phyloP scores from a whole-genome alignment of 2,888 invertebrate genomes.

The Scaptomyza tumidula region DNA sequence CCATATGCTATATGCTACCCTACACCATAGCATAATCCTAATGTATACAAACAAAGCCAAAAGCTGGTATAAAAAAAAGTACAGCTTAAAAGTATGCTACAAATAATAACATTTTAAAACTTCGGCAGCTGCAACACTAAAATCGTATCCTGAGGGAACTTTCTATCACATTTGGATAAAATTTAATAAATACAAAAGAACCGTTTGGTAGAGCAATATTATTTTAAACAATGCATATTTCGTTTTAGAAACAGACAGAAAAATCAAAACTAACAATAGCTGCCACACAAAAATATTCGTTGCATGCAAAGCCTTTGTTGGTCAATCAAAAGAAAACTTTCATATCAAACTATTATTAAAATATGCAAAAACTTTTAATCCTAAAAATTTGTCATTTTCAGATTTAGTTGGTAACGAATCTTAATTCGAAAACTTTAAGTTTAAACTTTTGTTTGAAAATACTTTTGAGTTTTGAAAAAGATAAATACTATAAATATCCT shows the following conservation, averaged over 20 bases:
- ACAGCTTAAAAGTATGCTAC: conserved; percentile 11
- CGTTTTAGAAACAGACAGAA: background rate
- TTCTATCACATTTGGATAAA: background rate
- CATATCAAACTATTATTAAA: background rate
- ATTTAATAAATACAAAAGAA: background rate
- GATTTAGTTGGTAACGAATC: background rate
- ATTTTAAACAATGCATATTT: background rate
- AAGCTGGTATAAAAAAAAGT: background rate
- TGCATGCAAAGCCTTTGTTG: background rate
- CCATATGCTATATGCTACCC: background rate
- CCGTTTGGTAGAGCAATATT: background rate
- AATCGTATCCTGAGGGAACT: background rate
- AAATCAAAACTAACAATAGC: background rate
- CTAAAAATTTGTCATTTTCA: background rate
- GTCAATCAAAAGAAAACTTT: background rate
- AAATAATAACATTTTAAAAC: background rate
- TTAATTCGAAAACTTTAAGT: background rate
- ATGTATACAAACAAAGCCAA: background rate
- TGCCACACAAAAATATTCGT: background rate
- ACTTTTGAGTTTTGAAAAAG: background rate
- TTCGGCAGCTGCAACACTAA: background rate
- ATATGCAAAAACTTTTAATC: background rate
- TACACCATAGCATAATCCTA: conserved; percentile 13
- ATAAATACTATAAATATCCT: background rate
- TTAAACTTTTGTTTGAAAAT: background rate